Evolutionary conservation across 2,113 vertebrate species (phyloP).

Genomic region (Taxidea taxus): DNA sequence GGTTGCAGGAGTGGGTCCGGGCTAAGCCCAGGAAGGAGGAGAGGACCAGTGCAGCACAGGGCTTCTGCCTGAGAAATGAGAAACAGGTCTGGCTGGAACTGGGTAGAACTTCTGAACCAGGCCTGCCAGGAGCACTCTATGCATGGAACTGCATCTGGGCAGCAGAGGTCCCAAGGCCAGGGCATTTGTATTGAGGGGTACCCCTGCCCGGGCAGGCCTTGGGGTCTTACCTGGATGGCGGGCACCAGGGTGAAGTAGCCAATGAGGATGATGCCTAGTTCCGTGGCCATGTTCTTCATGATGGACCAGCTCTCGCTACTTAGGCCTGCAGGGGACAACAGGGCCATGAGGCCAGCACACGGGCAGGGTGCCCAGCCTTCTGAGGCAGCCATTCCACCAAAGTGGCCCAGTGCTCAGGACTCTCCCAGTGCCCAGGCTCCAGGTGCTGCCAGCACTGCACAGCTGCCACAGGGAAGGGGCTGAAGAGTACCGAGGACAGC

Average conservation of each 20-base stretch:
- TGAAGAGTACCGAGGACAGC: background rate
- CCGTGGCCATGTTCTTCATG: conserved; percentile 99
- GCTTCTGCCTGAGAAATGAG: background rate
- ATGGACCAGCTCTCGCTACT: conserved; percentile 99
- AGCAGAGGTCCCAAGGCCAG: background rate
- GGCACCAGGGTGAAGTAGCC: conserved; percentile 98
- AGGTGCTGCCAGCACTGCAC: background rate
- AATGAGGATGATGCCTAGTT: conserved; percentile 96
- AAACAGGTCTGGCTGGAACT: background rate
- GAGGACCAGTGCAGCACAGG: background rate
- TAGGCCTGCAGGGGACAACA: conserved; percentile 84
- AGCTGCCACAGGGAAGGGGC: background rate
- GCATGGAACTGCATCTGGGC: background rate
- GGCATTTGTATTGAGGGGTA: background rate
- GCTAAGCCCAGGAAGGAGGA: background rate
- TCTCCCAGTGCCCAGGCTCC: background rate
- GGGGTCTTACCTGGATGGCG: conserved; percentile 92
- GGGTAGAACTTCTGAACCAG: background rate
- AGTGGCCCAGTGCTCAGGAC: background rate
- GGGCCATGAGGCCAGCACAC: background rate
- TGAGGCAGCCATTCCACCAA: background rate
- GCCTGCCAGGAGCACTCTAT: background rate
- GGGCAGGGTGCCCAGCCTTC: background rate
- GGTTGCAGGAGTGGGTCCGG: background rate
- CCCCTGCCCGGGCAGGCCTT: background rate